Evolutionary conservation across 2,113 vertebrate genomes (phyloP).

Genomic region (Anolis sagrei): DNA sequence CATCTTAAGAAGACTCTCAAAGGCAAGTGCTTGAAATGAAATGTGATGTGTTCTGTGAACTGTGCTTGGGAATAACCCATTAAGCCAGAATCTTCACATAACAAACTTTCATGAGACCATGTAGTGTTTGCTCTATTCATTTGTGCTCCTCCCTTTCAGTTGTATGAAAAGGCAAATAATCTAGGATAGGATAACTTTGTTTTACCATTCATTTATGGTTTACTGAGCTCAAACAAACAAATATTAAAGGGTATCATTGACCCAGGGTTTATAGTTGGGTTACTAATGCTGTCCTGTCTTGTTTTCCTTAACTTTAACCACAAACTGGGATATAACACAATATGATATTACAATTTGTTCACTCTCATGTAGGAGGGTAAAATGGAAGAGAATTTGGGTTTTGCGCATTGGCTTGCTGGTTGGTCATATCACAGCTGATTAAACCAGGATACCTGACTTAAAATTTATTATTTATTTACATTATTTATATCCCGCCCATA

Average conservation of each 20-base stretch:
- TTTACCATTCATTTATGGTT: background rate
- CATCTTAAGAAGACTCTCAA: constrained; percentile 96
- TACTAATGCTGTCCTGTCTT: background rate
- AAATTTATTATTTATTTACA: too few relatives aligned
- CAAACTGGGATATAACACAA: background rate
- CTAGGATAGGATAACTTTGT: background rate
- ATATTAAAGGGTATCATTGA: background rate
- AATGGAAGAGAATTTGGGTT: background rate
- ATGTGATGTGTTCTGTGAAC: background rate
- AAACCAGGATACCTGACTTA: background rate
- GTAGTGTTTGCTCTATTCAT: background rate
- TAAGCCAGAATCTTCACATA: background rate
- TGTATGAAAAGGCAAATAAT: background rate
- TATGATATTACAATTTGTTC: background rate
- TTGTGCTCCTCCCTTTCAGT: background rate
- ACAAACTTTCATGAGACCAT: background rate
- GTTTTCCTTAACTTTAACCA: background rate
- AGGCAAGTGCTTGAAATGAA: constrained; percentile 72
- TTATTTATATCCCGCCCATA: too few relatives aligned
- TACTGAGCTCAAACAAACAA: background rate
- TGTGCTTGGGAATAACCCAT: too few relatives aligned
- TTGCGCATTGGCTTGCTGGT: background rate
- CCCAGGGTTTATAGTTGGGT: background rate
- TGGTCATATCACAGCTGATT: background rate
- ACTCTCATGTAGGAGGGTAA: background rate